These are phyloP conservation scores for Drosophila recens DNA, from an alignment of 2,888 invertebrate species.

Conservation along the genomic window DNA sequence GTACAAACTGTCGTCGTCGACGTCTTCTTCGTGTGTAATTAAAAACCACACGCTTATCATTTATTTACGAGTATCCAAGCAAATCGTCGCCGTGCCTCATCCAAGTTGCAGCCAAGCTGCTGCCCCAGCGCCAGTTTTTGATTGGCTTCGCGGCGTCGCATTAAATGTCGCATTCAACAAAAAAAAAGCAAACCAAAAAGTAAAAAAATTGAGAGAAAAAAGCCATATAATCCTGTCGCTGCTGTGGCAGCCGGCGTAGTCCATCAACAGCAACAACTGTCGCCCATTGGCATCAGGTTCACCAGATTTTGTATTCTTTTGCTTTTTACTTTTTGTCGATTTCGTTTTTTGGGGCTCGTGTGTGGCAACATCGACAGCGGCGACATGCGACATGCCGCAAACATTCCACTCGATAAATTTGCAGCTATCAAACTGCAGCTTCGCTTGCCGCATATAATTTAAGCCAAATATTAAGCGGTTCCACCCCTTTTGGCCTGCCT, in stretches of 20 bases:
- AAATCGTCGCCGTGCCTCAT: slow-evolving; percentile 33
- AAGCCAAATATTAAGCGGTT: slow-evolving; percentile 22
- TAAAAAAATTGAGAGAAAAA: slow-evolving; percentile 2
- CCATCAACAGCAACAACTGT: slow-evolving; percentile 59
- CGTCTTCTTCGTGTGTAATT: slow-evolving; percentile 59
- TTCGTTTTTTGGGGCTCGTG: slow-evolving; percentile 41
- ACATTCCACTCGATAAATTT: slow-evolving; percentile 57
- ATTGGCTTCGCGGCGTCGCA: slow-evolving; percentile 81
- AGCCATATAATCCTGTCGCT: slow-evolving; percentile 35
- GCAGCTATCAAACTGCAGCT: slow-evolving; percentile 45
- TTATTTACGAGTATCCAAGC: slow-evolving; percentile 54
- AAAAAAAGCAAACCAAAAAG: slow-evolving; percentile 7
- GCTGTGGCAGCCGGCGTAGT: slow-evolving; percentile 55
- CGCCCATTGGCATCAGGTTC: slow-evolving; percentile 58
- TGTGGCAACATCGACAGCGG: slow-evolving; percentile 53
- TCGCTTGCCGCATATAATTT: slow-evolving; percentile 43
- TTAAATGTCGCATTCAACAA: slow-evolving; percentile 52
- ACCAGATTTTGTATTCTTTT: slow-evolving; percentile 40
- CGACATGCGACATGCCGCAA: slow-evolving; percentile 50
- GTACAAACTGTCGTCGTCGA: slow-evolving; percentile 27
- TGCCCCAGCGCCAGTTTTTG: slow-evolving; percentile 73
- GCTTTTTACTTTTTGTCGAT: slow-evolving; percentile 4
- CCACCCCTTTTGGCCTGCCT: slow-evolving; percentile 4
- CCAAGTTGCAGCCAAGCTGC: slow-evolving; percentile 46
- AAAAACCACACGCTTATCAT: slow-evolving; percentile 74